A percentile compares a stretch with the other conserved stretches of the same genome.
Conservation (phyloP, 2,113 vertebrate genomes). For the Ptychochromis oligacanthus region DNA sequence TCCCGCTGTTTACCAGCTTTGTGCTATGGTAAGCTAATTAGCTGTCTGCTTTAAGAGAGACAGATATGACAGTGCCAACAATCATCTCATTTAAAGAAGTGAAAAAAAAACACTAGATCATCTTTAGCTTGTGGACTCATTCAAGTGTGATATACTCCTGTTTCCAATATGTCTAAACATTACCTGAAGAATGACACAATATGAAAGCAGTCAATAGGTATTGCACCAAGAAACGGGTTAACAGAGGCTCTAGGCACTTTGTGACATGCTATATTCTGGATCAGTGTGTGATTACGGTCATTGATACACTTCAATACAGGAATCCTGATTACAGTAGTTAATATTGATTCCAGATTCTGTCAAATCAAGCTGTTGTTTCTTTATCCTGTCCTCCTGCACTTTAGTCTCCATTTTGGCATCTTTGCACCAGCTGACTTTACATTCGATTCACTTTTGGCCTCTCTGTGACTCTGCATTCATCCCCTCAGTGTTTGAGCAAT, state of each 20-base stretch:
- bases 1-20: neutral
- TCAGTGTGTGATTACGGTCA: conserved; percentile 15
- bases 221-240: neutral
- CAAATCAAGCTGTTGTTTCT: neutral
- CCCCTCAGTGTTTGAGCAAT: conserved; percentile 7
- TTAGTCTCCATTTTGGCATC: conserved; percentile 1
- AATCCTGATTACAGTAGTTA: neutral
- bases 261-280: neutral
- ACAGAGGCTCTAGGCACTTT: neutral
- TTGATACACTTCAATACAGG: neutral
- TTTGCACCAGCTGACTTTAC: neutral
- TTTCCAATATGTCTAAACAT: neutral
- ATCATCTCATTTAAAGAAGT: neutral
- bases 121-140: neutral
- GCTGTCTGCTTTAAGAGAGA: neutral
- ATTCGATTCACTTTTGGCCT: conserved; percentile 18
- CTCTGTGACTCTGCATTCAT: conserved; percentile 17
- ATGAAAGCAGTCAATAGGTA: neutral
- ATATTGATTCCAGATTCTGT: neutral
- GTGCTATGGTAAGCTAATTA: neutral
- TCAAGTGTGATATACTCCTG: neutral
- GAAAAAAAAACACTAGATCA: neutral
- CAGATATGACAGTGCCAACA: neutral
- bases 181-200: neutral
- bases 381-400: neutral